These are phyloP conservation scores for Iselma pallidipennis DNA, from an alignment of 2,888 invertebrate genomes.

Conservation along the genomic window DNA sequence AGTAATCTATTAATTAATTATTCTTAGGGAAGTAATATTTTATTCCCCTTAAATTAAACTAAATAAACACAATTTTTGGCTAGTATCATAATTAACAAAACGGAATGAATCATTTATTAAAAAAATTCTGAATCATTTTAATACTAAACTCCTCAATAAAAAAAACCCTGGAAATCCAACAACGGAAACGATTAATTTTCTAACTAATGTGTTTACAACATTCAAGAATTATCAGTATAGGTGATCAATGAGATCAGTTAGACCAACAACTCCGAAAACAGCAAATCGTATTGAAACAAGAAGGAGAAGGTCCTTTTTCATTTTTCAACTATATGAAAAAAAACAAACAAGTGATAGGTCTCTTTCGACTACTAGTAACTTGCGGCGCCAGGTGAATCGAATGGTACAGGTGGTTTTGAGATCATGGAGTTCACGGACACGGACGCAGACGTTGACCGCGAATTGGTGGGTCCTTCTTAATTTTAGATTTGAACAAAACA, in stretches of 20 bases:
- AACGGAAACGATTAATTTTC: not conserved
- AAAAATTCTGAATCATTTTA: not conserved
- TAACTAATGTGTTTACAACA: not conserved
- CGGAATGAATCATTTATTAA: not conserved
- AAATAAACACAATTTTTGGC: too few species aligned
- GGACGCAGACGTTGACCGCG: conserved; percentile 22
- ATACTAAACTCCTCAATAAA: not conserved
- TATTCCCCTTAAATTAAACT: too few species aligned
- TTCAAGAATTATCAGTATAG: not conserved
- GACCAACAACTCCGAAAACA: too few species aligned
- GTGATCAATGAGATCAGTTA: too few species aligned
- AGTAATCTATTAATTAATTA: too few species aligned
- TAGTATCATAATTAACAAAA: too few species aligned
- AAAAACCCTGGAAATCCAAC: not conserved
- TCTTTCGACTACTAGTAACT: not conserved
- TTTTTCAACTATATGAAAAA: too few species aligned
- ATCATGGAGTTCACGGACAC: conserved; percentile 25
- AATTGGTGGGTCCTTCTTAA: conserved; percentile 14
- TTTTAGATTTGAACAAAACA: not conserved
- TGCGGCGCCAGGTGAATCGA: conserved; percentile 20
- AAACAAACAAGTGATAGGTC: too few species aligned
- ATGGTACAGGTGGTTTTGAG: conserved; percentile 19
- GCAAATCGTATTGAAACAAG: too few species aligned
- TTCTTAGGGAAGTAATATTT: too few species aligned
- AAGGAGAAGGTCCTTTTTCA: too few species aligned